phyloP scores from a whole-genome alignment of 2,888 invertebrate species.

The Drosophila nr. medialis region DNA sequence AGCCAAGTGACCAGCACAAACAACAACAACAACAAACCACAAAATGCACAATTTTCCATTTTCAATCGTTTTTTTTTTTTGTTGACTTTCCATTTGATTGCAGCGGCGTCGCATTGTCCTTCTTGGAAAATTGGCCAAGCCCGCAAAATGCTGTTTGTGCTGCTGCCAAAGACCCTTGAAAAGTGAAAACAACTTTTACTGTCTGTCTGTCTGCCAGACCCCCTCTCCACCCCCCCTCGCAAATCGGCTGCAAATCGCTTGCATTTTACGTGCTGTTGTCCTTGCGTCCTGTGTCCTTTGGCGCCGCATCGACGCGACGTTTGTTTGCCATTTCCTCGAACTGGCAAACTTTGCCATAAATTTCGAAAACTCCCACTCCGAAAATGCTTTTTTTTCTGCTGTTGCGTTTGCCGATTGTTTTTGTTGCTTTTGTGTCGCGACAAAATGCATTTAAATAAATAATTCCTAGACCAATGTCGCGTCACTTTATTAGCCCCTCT shows the following conservation, averaged over 20 bases:
- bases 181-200: slow-evolving; percentile 83
- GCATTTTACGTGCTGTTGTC: slow-evolving; percentile 58
- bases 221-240: background rate
- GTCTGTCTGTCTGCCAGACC: slow-evolving; percentile 33
- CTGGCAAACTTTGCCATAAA: slow-evolving; percentile 76
- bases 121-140: slow-evolving; percentile 65
- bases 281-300: slow-evolving; percentile 51
- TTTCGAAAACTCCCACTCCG: slow-evolving; percentile 59
- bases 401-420: slow-evolving; percentile 41
- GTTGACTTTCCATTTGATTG: slow-evolving; percentile 49
- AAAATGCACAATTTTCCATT: slow-evolving; percentile 31
- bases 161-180: slow-evolving; percentile 48
- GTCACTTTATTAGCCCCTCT: slow-evolving; percentile 75
- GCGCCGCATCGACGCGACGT: slow-evolving; percentile 73
- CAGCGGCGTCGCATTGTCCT: slow-evolving; percentile 70
- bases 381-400: slow-evolving; percentile 40
- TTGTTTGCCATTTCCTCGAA: slow-evolving; percentile 79
- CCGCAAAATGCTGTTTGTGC: slow-evolving; percentile 17
- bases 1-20: slow-evolving; percentile 29
- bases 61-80: slow-evolving; percentile 9
- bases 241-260: slow-evolving; percentile 20
- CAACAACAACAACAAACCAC: slow-evolving; percentile 15
- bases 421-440: slow-evolving; percentile 75
- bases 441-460: slow-evolving; percentile 84
- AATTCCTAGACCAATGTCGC: slow-evolving; percentile 80